A percentile compares a stretch with the other conserved stretches of the same genome.
These are phyloP conservation scores for Hydrotaea diabolus DNA, from an alignment of 2,888 invertebrate genomes.

Conservation along the genomic window DNA sequence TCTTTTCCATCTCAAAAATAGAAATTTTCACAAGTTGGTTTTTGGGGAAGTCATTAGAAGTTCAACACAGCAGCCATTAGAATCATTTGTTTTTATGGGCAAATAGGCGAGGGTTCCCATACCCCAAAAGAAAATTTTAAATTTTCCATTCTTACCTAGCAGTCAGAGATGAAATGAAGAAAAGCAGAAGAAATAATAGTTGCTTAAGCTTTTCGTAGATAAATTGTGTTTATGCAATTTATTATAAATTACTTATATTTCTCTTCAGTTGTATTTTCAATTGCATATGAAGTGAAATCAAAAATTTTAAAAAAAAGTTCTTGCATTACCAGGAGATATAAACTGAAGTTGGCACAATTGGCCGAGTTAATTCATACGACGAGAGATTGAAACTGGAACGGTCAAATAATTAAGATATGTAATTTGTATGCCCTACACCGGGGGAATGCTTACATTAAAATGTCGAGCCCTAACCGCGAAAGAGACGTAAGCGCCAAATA, in stretches of 20 bases:
- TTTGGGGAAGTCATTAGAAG: conserved; percentile 52
- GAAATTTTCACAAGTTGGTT: conserved; percentile 14
- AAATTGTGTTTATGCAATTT: conserved; percentile 46
- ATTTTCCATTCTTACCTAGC: background rate
- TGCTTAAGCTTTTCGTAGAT: background rate
- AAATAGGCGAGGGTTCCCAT: background rate
- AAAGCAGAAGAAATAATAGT: background rate
- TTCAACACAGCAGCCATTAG: conserved; percentile 28
- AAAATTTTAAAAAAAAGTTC: conserved; percentile 12
- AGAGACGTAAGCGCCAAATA: no score
- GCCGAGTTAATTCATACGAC: background rate
- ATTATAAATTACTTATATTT: conserved; percentile 27
- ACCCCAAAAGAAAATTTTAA: background rate
- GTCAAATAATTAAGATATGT: no score
- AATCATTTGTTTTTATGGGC: conserved; percentile 43
- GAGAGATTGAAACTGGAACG: background rate
- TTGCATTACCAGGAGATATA: background rate
- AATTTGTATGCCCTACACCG: no score
- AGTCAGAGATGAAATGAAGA: no score
- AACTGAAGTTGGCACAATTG: conserved; percentile 36
- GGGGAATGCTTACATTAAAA: no score
- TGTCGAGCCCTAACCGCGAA: no score
- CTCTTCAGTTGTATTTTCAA: conserved; percentile 22
- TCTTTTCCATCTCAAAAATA: background rate
- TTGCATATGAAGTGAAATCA: conserved; percentile 38